Conservation (phyloP, 2,888 invertebrate genomes). For the Phymatocera aterrima region DNA sequence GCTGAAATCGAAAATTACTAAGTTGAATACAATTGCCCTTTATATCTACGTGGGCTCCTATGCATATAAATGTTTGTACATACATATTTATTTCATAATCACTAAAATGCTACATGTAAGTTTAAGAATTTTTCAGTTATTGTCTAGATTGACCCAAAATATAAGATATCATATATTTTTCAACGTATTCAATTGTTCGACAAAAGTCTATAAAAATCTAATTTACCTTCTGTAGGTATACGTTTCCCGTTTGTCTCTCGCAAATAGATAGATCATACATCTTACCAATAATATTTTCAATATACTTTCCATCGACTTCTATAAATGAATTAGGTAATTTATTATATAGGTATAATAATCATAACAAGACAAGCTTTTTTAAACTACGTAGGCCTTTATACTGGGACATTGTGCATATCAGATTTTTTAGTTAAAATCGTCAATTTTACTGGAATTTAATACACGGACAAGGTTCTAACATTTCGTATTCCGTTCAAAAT, state of each 20-base stretch:
- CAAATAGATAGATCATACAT: slow-evolving; percentile 38
- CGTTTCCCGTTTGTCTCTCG: slow-evolving; percentile 23
- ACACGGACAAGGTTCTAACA: background rate
- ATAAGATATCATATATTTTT: background rate
- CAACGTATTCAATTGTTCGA: background rate
- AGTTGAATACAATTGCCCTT: background rate
- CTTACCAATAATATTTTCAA: slow-evolving; percentile 4
- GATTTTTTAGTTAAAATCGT: background rate
- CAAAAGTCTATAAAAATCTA: slow-evolving; percentile 36
- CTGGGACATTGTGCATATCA: background rate
- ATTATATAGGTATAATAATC: background rate
- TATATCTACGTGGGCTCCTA: slow-evolving; percentile 9
- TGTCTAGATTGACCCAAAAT: slow-evolving; percentile 37
- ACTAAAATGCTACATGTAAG: slow-evolving; percentile 34
- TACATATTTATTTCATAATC: slow-evolving; percentile 8
- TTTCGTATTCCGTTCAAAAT: background rate
- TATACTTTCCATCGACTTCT: slow-evolving; percentile 21
- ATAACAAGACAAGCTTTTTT: slow-evolving; percentile 6
- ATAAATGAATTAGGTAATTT: background rate
- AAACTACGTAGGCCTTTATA: slow-evolving; percentile 20
- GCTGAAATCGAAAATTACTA: background rate
- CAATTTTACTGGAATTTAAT: background rate
- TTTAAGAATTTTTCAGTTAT: slow-evolving; percentile 31
- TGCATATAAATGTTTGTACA: slow-evolving; percentile 4
- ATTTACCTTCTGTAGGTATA: too few relatives aligned